A percentile compares a stretch with the other conserved stretches of the same genome.
These are phyloP conservation scores for Gulo gulo DNA, from an alignment of 2,113 vertebrate species.

Conservation along the genomic window DNA sequence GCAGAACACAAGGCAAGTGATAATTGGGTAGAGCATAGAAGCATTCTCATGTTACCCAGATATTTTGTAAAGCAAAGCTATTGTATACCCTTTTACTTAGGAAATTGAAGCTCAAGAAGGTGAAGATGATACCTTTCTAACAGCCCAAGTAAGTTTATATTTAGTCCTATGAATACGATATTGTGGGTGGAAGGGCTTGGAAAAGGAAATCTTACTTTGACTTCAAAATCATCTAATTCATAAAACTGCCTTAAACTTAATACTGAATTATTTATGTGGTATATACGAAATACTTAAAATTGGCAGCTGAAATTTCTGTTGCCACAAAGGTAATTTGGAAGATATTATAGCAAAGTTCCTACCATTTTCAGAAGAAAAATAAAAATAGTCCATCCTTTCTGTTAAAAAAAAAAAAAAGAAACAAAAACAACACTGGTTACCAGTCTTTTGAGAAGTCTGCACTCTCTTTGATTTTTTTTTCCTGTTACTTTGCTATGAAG, in stretches of 20 bases:
- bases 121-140: conserved; percentile 83
- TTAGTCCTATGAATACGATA: conserved; percentile 48
- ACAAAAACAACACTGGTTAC: neutral
- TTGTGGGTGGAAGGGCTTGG: conserved; percentile 59
- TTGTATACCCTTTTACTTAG: conserved; percentile 78
- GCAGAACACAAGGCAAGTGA: neutral
- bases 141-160: conserved; percentile 82
- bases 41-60: conserved; percentile 36
- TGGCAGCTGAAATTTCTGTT: conserved; percentile 36
- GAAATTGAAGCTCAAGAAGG: conserved; percentile 84
- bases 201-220: conserved; percentile 51
- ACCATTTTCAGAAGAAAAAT: conserved; percentile 30
- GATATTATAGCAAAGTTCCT: neutral
- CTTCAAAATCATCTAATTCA: conserved; percentile 44
- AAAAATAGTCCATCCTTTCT: neutral
- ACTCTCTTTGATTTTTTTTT: neutral
- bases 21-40: conserved; percentile 39
- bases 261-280: neutral
- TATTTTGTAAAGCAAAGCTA: conserved; percentile 71
- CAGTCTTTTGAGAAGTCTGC: neutral
- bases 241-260: conserved; percentile 20
- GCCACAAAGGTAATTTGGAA: conserved; percentile 24
- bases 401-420: neutral
- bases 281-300: neutral
- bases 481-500: conserved; percentile 23